Percentiles rank a stretch among this genome's conserved stretches.
Evolutionary conservation across 2,113 vertebrate genomes (phyloP).

Genomic region (Psophia crepitans): DNA sequence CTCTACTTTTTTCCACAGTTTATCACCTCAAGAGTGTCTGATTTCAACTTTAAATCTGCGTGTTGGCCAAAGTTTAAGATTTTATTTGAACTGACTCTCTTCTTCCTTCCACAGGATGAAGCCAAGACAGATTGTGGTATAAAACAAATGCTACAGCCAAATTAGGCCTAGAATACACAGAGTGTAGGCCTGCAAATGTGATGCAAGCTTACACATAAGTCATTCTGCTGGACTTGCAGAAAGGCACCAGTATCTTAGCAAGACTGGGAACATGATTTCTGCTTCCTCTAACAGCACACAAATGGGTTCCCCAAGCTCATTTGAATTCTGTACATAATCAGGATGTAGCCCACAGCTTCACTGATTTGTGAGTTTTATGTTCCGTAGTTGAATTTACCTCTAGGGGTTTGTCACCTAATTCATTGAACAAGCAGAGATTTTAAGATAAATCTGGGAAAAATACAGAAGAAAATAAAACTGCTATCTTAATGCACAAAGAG

Average conservation of each 20-base stretch:
- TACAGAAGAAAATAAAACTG: background rate
- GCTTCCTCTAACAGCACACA: background rate
- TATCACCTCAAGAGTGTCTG: background rate
- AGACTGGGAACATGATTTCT: background rate
- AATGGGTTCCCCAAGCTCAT: background rate
- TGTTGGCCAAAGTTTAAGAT: background rate
- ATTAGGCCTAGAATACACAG: background rate
- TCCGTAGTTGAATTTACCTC: conserved; percentile 47
- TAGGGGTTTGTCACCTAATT: conserved; percentile 61
- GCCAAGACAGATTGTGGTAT: background rate
- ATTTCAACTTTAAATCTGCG: background rate
- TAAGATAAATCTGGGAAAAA: conserved; percentile 23
- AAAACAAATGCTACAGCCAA: background rate
- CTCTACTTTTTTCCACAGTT: background rate
- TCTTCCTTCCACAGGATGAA: background rate
- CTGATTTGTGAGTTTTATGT: conserved; percentile 44
- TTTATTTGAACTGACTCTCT: background rate
- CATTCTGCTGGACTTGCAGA: background rate
- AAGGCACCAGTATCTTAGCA: background rate
- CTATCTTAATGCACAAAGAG: background rate
- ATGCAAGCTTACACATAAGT: background rate
- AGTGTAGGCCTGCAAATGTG: background rate
- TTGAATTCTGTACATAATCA: conserved; percentile 21
- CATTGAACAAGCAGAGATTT: conserved; percentile 35
- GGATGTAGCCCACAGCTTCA: conserved; percentile 18